Base-by-base conservation (phyloP, 2,888 invertebrate species). In the Strigamia crassipes region DNA sequence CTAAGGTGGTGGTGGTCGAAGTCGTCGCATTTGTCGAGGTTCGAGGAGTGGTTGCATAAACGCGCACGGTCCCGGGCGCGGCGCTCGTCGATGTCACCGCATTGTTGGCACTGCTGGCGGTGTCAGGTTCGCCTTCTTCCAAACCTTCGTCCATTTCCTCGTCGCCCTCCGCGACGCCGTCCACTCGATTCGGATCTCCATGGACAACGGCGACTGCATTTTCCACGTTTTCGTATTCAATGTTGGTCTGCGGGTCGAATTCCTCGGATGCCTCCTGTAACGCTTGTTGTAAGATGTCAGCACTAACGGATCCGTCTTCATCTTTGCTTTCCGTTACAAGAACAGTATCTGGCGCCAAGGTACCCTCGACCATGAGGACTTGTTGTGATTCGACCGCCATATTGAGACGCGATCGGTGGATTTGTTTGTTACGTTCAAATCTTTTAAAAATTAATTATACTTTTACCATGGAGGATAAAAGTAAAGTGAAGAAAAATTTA, bases 241-340 rank as follows among this genome's bases (percentile, higher is more conserved):
- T 61, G 31, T 34, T 41, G 38, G 82, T 42, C 23, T 79, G 42
- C 1, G 21, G 34, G 51, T 82, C 46, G 56, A 51, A 79, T 31
- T 78, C 61, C 79, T 83, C 80, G 23, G 85, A 83, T 10, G 86
- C 86, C 81, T 86, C 86, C 38, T 84, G 86, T 15, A 87, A 83
- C 21, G 87, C 87, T 83, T 86, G 86, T 51, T 86, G 86, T 34
- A 87, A 83, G 66, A 87, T 85, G 78, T 86, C 86, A 73, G 86
- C 86, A 81, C 83, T 84, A 21, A 84, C 84, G 5, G 51, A 51
- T 78, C 18, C 46, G n/a, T 80, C 46, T 12, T 73, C 81, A 4
- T 81, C 77, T 21, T 81, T 73, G 38, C 21, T 18, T 42, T 81
- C 77, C 9, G 51, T 21, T 15, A 78, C 78, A n/a, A 78, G 42